Conservation (phyloP, 2,888 invertebrate genomes). For the Melinaea menophilus region DNA sequence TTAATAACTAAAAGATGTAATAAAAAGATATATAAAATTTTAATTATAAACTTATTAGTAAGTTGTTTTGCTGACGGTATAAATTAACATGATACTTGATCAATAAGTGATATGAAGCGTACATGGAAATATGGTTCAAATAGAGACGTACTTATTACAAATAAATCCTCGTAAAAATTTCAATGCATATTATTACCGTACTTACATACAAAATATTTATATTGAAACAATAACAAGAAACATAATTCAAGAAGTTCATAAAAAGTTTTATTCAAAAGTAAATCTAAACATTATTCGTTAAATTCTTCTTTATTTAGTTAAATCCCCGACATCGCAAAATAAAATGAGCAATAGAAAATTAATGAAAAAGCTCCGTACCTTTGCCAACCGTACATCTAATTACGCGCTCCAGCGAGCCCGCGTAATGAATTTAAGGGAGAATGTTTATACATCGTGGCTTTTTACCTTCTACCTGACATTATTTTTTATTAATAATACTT, state of each 20-base stretch:
- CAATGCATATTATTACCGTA: not conserved
- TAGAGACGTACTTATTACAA: not conserved
- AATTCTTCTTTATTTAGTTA: not conserved
- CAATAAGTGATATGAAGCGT: constrained; percentile 19
- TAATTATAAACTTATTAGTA: not conserved
- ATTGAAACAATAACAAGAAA: too few species aligned
- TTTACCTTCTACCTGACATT: constrained; percentile 14
- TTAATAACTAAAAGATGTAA: too few species aligned
- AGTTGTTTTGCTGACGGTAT: not conserved
- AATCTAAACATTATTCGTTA: not conserved
- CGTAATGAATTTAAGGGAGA: constrained; percentile 27
- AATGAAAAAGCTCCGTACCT: too few species aligned
- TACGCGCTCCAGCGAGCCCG: constrained; percentile 23
- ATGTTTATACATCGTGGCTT: constrained; percentile 25
- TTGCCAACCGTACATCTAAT: constrained; percentile 27
- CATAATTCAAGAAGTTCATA: too few species aligned
- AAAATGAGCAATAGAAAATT: too few species aligned
- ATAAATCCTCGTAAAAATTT: not conserved
- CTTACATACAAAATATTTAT: too few species aligned
- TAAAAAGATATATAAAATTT: not conserved
- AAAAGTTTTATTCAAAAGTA: not conserved
- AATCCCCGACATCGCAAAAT: too few species aligned
- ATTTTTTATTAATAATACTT: not conserved
- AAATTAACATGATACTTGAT: constrained; percentile 3
- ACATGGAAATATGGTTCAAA: not conserved